phyloP scores from a whole-genome alignment of 37 sponge, comb jelly and placozoan genomes.

The Hexactinellida sp. region DNA sequence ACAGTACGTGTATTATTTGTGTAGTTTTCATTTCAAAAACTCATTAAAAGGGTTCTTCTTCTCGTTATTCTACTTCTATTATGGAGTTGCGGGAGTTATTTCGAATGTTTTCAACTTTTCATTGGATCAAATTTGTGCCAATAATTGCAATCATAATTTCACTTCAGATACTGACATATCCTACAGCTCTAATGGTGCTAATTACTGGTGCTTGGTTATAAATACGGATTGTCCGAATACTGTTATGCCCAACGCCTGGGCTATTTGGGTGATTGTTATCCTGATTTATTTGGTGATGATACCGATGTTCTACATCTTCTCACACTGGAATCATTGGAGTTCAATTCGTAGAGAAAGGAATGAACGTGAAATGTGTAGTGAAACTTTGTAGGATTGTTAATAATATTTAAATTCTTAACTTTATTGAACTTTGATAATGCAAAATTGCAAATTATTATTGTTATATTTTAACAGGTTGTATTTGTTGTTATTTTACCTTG shows the following conservation, averaged over 20 bases:
- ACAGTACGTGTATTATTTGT: background rate
- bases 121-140: background rate
- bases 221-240: background rate
- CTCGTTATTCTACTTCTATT: conserved; percentile 2
- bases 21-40: background rate
- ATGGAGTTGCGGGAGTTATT: background rate
- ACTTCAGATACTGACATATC: background rate
- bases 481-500: background rate
- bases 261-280: background rate
- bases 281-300: background rate
- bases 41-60: conserved; percentile 3
- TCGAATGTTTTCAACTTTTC: background rate
- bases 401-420: too few relatives aligned
- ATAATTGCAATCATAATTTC: background rate
- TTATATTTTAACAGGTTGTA: background rate
- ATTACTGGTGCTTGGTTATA: background rate
- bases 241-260: background rate
- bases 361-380: background rate
- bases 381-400: background rate
- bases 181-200: background rate
- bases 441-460: background rate
- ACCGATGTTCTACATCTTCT: background rate
- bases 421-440: background rate
- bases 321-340: background rate
- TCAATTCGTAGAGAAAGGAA: background rate